Conservation (phyloP, 2,888 invertebrate genomes). For the Scaptomyza reducta region DNA sequence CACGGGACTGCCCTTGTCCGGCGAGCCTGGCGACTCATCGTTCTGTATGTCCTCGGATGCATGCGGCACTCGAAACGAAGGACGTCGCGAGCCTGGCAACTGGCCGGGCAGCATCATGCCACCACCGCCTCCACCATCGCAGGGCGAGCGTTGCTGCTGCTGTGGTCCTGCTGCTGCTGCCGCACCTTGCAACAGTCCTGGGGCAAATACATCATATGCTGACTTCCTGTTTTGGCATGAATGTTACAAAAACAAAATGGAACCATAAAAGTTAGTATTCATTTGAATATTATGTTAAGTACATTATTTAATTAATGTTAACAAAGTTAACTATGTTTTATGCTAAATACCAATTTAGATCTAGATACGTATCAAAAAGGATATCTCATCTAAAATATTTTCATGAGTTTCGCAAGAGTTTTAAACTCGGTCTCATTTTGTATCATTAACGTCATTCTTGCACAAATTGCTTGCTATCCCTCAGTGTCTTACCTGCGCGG, state of each 20-base stretch:
- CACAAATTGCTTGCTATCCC: not conserved
- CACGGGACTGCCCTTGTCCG: conserved; percentile 86
- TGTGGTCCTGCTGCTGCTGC: conserved; percentile 76
- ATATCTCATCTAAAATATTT: not conserved
- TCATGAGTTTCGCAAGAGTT: not conserved
- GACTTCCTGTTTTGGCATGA: conserved; percentile 85
- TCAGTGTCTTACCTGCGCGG: conserved; percentile 87
- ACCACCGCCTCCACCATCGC: conserved; percentile 72
- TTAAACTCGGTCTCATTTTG: not conserved
- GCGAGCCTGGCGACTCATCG: conserved; percentile 86
- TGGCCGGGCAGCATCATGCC: conserved; percentile 80
- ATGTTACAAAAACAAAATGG: not conserved
- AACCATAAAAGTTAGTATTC: not conserved
- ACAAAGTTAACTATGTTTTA: too few species aligned
- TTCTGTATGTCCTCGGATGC: conserved; percentile 85
- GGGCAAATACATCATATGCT: conserved; percentile 93
- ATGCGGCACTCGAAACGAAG: conserved; percentile 87
- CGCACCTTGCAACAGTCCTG: conserved; percentile 85
- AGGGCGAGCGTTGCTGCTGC: conserved; percentile 80
- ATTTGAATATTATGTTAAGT: too few species aligned
- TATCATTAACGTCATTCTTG: not conserved
- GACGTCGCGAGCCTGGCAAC: conserved; percentile 85
- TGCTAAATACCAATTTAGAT: too few species aligned
- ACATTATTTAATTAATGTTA: too few species aligned
- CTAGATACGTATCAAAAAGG: too few species aligned